A percentile compares a stretch with the other conserved stretches of the same genome.
phyloP scores from a whole-genome alignment of 2,113 vertebrate species.

The Tauraco erythrolophus region DNA sequence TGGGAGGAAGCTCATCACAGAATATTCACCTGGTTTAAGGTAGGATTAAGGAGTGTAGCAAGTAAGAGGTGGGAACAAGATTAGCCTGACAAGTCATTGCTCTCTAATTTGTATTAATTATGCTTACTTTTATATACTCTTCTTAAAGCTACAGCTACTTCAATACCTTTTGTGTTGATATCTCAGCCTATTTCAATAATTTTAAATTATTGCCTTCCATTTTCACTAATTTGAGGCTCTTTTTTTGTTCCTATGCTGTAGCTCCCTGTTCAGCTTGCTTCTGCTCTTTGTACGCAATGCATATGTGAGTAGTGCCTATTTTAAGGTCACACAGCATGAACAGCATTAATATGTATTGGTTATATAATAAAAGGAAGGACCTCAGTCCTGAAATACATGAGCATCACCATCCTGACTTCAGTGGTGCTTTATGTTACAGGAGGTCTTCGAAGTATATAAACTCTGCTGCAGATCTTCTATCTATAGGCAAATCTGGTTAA shows the following conservation, averaged over 20 bases:
- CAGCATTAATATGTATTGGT: neutral
- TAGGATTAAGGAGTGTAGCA: neutral
- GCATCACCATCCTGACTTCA: neutral
- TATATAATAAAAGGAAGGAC: neutral
- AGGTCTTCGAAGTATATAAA: neutral
- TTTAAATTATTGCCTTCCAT: neutral
- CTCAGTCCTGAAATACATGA: neutral
- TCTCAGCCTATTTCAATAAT: neutral
- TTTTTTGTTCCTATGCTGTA: neutral
- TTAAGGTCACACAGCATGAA: neutral
- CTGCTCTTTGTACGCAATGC: neutral
- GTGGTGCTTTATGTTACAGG: neutral
- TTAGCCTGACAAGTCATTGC: neutral
- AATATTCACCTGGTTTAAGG: neutral
- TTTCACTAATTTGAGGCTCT: neutral
- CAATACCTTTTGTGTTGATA: neutral
- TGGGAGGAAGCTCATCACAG: neutral
- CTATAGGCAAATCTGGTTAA: neutral
- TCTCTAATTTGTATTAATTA: neutral
- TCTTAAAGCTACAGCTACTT: neutral
- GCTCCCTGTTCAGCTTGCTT: neutral
- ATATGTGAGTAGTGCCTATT: neutral
- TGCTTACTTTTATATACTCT: neutral
- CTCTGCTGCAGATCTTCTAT: neutral
- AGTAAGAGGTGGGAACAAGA: neutral